phyloP scores from a whole-genome alignment of 2,888 invertebrate species.

The Xylocampa areola region DNA sequence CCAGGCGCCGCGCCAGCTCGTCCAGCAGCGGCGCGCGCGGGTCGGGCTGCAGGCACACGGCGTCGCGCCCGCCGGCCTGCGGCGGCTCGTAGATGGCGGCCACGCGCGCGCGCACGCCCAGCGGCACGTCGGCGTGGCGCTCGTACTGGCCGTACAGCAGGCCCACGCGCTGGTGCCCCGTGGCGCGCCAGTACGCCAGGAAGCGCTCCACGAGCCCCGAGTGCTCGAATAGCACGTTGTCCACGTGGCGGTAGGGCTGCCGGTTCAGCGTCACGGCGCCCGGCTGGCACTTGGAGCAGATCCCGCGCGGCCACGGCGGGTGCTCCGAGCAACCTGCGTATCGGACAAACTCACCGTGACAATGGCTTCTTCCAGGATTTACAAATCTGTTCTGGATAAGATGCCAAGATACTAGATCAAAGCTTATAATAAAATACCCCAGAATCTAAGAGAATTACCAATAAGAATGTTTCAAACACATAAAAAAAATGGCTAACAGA shows the following conservation, averaged over 20 bases:
- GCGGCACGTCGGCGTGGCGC: conserved; percentile 92
- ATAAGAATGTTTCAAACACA: too few species aligned
- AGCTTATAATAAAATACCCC: too few species aligned
- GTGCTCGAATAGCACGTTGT: conserved; percentile 99
- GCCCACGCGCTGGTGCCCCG: conserved; percentile 98
- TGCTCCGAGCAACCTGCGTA: conserved; percentile 97
- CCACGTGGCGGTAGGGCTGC: conserved; percentile 98
- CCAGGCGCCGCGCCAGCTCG: conserved; percentile 93
- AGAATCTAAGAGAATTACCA: too few species aligned
- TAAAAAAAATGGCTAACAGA: too few species aligned
- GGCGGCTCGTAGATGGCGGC: conserved; percentile 99
- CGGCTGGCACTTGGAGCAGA: conserved; percentile 99
- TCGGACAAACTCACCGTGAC: too few species aligned
- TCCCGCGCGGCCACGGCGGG: conserved; percentile 99
- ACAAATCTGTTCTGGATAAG: too few species aligned
- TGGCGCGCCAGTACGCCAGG: conserved; percentile 98
- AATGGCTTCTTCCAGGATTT: too few species aligned
- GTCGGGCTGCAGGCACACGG: conserved; percentile 91
- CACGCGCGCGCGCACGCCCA: conserved; percentile 94
- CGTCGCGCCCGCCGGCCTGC: conserved; percentile 94
- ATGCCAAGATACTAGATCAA: too few species aligned
- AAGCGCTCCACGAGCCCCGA: conserved; percentile 98
- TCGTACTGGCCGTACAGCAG: conserved; percentile 98
- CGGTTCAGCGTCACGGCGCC: conserved; percentile 98
- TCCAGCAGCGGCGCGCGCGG: conserved; percentile 93